Evolutionary conservation across 1,140 invertebrate species (phyloP).

Genomic region (Scaptomyza pallida): DNA sequence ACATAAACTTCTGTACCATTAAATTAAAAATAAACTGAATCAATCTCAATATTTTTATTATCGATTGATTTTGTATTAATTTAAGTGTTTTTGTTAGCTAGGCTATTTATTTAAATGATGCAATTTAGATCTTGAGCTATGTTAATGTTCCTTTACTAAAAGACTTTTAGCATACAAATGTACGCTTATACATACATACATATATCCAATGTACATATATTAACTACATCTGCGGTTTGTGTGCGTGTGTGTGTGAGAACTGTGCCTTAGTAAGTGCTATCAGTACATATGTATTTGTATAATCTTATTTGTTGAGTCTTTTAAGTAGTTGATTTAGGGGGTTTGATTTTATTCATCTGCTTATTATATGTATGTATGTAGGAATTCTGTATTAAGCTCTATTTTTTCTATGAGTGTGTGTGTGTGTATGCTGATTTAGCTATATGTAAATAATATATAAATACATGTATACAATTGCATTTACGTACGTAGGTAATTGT

Average conservation of each 20-base stretch:
- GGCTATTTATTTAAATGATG: conserved; percentile 24
- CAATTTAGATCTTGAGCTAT: conserved; percentile 40
- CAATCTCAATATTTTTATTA: too few species aligned
- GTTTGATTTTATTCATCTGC: not conserved
- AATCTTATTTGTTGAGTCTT: conserved; percentile 7
- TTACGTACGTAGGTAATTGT: conserved; percentile 32
- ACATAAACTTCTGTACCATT: too few species aligned
- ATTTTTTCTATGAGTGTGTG: conserved; percentile 55
- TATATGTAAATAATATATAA: conserved; percentile 26
- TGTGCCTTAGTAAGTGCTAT: conserved; percentile 26
- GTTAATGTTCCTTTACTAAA: too few species aligned
- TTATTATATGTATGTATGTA: conserved; percentile 61
- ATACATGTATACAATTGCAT: conserved; percentile 30
- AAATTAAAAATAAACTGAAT: too few species aligned
- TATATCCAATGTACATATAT: too few species aligned
- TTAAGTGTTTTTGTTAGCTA: conserved; percentile 38
- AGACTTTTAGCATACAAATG: too few species aligned
- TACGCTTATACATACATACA: conserved; percentile 11
- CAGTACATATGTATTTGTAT: too few species aligned
- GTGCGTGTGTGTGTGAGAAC: conserved; percentile 3
- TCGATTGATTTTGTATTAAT: too few species aligned
- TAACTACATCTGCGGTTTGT: conserved; percentile 1
- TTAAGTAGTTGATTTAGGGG: conserved; percentile 10
- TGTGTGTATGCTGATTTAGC: not conserved
- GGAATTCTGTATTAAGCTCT: conserved; percentile 76